Evolutionary conservation across 2,888 invertebrate genomes (phyloP), one percentile per base, ranked within the genome.

Genomic region (Parelbella ahira): DNA sequence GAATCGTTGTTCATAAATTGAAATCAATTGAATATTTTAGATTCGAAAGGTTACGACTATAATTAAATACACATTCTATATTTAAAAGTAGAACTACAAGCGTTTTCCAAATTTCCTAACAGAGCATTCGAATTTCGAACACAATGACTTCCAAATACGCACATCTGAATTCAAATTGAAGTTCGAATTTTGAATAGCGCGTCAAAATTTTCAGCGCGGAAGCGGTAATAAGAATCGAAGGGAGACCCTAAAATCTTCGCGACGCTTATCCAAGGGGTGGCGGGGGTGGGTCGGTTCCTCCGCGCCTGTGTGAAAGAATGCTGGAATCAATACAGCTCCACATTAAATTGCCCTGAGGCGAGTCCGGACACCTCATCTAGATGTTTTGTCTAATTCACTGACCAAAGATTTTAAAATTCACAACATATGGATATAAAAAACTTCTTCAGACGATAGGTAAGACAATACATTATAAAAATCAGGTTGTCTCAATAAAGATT

Each of bases 261-360:
- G 66, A 58, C 68, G 63, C 63, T 71, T 70, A 76, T 76, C 79
- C 73, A 63, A 69, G 48, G 53, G 55, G 57, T 60, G 54, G 53
- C 50, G 50, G 53, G 54, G 53, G 52, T 39, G 60, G 53, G 48
- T 55, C 51, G 60, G 53, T 44, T 56, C 54, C 70, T 63, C 60
- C 73, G 79, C 81, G 79, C 83, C 82, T 82, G 84, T 84, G 81
- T 84, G 82, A 82, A 84, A 84, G 86, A 86, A 87, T 84, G 82
- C 78, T 68, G 65, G 82, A 87, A 87, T 87, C 86, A 86, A 86
- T 86, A 87, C 84, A 77, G 79, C 74, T 72, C 68, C 77, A 79
- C 83, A 76, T 81, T 82, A 83, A 84, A 84, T 83, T 80, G 79
- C 34, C 42, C 23, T 42, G 34, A 28, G 5, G 25, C 27, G 27